A percentile compares a stretch with the other conserved stretches of the same genome.
Evolutionary conservation across 2,888 invertebrate species (phyloP).

Genomic region (Coelogynopora nodosa): DNA sequence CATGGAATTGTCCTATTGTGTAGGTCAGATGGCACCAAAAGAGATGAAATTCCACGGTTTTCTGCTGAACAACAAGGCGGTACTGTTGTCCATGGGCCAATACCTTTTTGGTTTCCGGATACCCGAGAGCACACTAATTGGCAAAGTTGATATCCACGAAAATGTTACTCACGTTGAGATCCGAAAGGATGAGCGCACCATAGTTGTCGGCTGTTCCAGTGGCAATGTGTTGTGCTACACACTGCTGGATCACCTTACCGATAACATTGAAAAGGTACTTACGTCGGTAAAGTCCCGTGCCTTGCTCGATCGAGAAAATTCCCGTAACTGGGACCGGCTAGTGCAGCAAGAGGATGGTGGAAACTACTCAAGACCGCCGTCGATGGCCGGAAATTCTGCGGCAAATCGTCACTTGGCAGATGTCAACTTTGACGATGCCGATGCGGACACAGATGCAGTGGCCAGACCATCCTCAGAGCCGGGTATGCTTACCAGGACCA

Average conservation of each 20-base stretch:
- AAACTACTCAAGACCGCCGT: neutral
- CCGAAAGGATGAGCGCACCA: conserved; percentile 55
- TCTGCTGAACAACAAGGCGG: conserved; percentile 50
- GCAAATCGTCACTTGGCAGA: neutral
- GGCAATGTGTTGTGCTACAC: conserved; percentile 56
- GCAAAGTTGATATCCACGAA: conserved; percentile 54
- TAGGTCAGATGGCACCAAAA: conserved; percentile 50
- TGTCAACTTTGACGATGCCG: neutral
- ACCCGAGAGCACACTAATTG: conserved; percentile 52
- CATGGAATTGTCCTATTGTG: neutral
- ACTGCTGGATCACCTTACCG: conserved; percentile 51
- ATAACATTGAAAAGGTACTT: conserved; percentile 18
- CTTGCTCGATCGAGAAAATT: conserved; percentile 18
- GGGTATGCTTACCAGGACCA: neutral
- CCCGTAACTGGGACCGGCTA: conserved; percentile 38
- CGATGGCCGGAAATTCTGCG: neutral
- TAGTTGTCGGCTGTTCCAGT: conserved; percentile 57
- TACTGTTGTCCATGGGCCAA: conserved; percentile 52
- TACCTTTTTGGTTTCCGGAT: conserved; percentile 51
- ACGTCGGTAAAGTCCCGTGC: conserved; percentile 26
- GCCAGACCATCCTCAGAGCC: neutral
- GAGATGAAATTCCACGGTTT: conserved; percentile 40
- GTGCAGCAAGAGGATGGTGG: conserved; percentile 16
- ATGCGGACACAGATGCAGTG: neutral
- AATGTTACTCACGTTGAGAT: conserved; percentile 52